These are phyloP conservation scores for Anastrepha ludens DNA, from an alignment of 1,140 invertebrate genomes.

Conservation along the genomic window DNA sequence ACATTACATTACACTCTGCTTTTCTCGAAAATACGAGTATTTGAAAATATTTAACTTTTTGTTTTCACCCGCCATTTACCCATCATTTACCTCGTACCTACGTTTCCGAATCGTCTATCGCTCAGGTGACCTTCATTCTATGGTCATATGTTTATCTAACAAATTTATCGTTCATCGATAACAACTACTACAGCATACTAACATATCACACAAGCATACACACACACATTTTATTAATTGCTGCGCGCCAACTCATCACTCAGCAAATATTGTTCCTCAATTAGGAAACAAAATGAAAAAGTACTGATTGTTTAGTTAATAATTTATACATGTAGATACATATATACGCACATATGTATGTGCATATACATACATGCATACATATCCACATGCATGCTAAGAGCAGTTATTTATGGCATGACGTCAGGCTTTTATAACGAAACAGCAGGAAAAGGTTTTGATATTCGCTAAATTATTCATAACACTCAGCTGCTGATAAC, in stretches of 20 bases:
- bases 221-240: slow-evolving; percentile 1
- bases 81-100: too few species aligned
- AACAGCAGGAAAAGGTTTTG: not conserved
- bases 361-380: not conserved
- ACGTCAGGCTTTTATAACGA: slow-evolving; percentile 4
- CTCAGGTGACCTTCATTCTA: not conserved
- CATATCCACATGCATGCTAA: not conserved
- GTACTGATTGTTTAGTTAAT: slow-evolving; percentile 14
- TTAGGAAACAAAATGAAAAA: not conserved
- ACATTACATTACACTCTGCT: too few species aligned
- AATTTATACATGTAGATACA: not conserved
- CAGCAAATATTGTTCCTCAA: not conserved
- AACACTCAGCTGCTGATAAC: not conserved
- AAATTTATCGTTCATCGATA: slow-evolving; percentile 17
- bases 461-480: not conserved
- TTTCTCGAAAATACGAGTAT: too few species aligned
- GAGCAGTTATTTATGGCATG: not conserved
- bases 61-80: too few species aligned
- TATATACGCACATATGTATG: not conserved
- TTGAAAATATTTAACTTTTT: too few species aligned
- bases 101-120: not conserved
- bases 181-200: not conserved
- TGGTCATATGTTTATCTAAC: not conserved
- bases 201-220: not conserved
- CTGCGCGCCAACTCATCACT: not conserved